phyloP scores from a whole-genome alignment of 2,797 vertebrate species.

The Chrysocyon brachyurus region DNA sequence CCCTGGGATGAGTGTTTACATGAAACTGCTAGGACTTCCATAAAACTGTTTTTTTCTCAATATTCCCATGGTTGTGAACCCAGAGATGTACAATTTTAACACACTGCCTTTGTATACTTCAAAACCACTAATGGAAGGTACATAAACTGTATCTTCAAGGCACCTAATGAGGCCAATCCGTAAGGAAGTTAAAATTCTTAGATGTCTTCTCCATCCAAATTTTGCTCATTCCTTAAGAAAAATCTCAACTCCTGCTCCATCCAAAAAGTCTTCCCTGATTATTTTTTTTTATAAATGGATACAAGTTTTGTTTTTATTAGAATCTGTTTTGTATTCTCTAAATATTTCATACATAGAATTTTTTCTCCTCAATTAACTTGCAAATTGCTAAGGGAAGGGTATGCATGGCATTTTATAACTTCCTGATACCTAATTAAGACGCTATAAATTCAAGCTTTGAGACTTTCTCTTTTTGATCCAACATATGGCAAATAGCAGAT shows the following conservation, averaged over 20 bases:
- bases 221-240: constrained; percentile 40
- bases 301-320: constrained; percentile 35
- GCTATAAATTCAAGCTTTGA: constrained; percentile 52
- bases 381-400: neutral
- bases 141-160: neutral
- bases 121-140: neutral
- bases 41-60: constrained; percentile 47
- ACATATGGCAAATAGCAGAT: constrained; percentile 34
- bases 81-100: neutral
- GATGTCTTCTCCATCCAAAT: neutral
- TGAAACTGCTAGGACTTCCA: neutral
- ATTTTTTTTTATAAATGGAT: constrained; percentile 42
- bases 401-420: constrained; percentile 62
- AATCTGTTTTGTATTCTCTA: constrained; percentile 49
- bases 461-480: constrained; percentile 35
- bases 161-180: neutral
- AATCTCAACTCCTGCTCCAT: neutral
- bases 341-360: constrained; percentile 26
- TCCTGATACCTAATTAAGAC: constrained; percentile 52
- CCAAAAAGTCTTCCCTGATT: neutral
- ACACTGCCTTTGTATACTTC: neutral
- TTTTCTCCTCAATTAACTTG: constrained; percentile 58
- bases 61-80: neutral
- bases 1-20: constrained; percentile 1
- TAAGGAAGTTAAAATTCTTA: neutral